Conservation (phyloP, 2,113 vertebrate species). For the Ptyas mucosa region DNA sequence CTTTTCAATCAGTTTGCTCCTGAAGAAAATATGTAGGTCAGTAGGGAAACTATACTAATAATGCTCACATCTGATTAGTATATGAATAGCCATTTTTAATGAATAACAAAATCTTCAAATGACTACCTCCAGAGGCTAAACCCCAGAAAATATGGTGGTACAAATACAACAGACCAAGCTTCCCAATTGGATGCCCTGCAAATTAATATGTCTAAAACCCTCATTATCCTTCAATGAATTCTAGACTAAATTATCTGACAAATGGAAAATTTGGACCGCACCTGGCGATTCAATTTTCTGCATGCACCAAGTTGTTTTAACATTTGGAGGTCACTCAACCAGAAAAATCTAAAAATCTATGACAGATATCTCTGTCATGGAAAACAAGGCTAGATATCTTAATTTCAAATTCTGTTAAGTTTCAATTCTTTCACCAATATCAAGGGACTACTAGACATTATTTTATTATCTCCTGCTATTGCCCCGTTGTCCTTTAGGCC, state of each 20-base stretch:
- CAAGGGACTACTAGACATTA: background rate
- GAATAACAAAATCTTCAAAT: background rate
- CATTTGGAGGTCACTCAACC: background rate
- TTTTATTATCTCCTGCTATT: background rate
- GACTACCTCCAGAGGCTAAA: background rate
- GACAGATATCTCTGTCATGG: background rate
- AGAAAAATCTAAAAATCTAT: background rate
- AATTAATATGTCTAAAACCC: background rate
- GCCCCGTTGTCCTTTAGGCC: background rate
- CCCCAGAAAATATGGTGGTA: background rate
- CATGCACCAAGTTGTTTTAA: background rate
- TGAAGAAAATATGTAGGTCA: background rate
- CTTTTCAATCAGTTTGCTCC: background rate
- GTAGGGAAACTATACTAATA: background rate
- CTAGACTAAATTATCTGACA: background rate
- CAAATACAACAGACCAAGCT: background rate
- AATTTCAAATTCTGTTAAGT: background rate
- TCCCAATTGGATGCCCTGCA: background rate
- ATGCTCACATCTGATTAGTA: background rate
- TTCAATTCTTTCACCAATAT: background rate
- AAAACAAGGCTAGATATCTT: background rate
- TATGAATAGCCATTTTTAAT: background rate
- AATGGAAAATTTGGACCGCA: background rate
- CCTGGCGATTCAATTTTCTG: background rate
- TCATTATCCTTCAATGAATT: background rate